Conservation (phyloP, 2,797 vertebrate genomes). For the Myotis findleyi region DNA sequence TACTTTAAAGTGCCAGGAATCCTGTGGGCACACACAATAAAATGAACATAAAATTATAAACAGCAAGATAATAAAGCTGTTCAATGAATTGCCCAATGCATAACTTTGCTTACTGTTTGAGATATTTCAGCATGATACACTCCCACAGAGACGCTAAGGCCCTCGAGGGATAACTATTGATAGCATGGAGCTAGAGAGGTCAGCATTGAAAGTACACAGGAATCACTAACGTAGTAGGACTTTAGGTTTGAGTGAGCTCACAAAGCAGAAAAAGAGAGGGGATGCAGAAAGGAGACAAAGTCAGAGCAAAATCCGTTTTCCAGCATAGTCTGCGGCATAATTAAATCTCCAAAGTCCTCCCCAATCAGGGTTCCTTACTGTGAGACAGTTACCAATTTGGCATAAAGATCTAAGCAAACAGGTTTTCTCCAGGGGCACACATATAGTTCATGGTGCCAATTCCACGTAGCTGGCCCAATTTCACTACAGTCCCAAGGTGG, state of each 20-base stretch:
- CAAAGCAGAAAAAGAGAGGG: background rate
- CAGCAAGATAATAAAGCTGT: background rate
- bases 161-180: background rate
- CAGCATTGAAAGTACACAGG: background rate
- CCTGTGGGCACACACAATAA: background rate
- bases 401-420: conserved; percentile 84
- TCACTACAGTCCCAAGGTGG: conserved; percentile 82
- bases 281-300: conserved; percentile 45
- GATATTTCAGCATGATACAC: background rate
- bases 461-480: conserved; percentile 82
- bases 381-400: conserved; percentile 84
- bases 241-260: background rate
- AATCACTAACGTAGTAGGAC: background rate
- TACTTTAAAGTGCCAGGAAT: background rate
- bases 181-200: background rate
- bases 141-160: background rate
- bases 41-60: conserved; percentile 15
- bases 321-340: conserved; percentile 75
- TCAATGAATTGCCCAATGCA: background rate
- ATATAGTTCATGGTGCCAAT: conserved; percentile 78
- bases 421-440: conserved; percentile 86
- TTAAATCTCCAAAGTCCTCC: conserved; percentile 80
- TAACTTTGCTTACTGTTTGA: background rate
- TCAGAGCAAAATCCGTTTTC: conserved; percentile 75
- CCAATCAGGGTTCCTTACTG: conserved; percentile 77